Conservation (phyloP, 1,140 invertebrate genomes). For the Drosophila bifasciata region DNA sequence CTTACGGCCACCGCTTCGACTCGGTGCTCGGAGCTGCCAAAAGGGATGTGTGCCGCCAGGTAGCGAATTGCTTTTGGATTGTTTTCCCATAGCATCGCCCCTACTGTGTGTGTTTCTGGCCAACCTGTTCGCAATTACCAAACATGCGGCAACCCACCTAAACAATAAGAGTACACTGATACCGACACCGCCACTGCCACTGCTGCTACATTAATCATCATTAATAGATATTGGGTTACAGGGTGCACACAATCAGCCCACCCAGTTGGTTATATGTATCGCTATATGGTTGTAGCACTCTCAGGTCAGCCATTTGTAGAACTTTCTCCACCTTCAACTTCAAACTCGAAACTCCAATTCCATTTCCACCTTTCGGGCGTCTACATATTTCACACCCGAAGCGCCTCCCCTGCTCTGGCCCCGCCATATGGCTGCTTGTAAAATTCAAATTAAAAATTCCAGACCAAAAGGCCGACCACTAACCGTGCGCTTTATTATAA, state of each 20-base stretch:
- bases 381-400: constrained; percentile 69
- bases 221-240: constrained; percentile 73
- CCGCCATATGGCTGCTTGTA: constrained; percentile 42
- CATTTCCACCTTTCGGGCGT: too few relatives aligned
- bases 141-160: constrained; percentile 73
- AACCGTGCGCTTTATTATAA: constrained; percentile 83
- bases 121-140: constrained; percentile 72
- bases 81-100: constrained; percentile 23
- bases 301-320: constrained; percentile 51
- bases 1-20: constrained; percentile 43
- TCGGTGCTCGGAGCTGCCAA: constrained; percentile 23
- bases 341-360: background rate
- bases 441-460: constrained; percentile 80
- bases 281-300: constrained; percentile 21
- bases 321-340: constrained; percentile 54
- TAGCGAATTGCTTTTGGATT: constrained; percentile 33
- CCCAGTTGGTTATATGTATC: constrained; percentile 11
- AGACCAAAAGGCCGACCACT: constrained; percentile 65
- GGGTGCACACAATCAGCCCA: constrained; percentile 15
- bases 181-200: background rate
- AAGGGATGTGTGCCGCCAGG: constrained; percentile 43
- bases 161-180: constrained; percentile 9
- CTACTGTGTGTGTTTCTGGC: constrained; percentile 33
- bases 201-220: constrained; percentile 66
- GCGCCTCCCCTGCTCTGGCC: constrained; percentile 39